Evolutionary conservation across 2,797 vertebrate genomes (phyloP).

Genomic region (Phylloscopus collybita): DNA sequence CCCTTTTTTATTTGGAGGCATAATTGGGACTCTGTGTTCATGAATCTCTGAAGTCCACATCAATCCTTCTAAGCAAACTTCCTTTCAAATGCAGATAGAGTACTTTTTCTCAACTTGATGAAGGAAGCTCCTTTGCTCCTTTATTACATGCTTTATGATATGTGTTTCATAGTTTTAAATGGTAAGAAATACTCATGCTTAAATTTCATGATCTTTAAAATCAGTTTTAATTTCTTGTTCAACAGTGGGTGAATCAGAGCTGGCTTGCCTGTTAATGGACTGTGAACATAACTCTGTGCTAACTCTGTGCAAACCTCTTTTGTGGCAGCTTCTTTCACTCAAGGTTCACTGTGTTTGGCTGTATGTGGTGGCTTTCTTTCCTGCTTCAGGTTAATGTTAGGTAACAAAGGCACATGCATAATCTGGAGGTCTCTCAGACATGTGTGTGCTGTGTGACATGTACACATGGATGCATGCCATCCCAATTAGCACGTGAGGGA

Average conservation of each 20-base stretch:
- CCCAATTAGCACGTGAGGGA: neutral
- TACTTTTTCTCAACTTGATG: neutral
- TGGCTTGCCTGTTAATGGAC: neutral
- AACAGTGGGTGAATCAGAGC: neutral
- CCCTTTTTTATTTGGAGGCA: constrained; percentile 37
- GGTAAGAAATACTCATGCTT: neutral
- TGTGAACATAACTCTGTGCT: neutral
- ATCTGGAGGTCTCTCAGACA: neutral
- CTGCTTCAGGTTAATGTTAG: neutral
- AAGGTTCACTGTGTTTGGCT: neutral
- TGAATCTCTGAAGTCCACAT: constrained; percentile 40
- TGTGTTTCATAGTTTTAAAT: constrained; percentile 4
- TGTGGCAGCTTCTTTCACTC: neutral
- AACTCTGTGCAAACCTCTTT: neutral
- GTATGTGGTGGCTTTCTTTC: neutral
- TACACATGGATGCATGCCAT: accelerated
- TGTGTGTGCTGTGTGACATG: accelerated
- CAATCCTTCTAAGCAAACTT: constrained; percentile 53
- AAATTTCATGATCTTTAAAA: neutral
- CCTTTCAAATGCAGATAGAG: constrained; percentile 66
- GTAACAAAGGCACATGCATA: neutral
- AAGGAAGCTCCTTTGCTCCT: constrained; percentile 1
- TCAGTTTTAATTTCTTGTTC: neutral
- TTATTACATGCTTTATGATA: neutral
- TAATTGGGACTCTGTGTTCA: constrained; percentile 40